Evolutionary conservation across 2,888 invertebrate genomes (phyloP).

Genomic region (Platynereis dumerilii): DNA sequence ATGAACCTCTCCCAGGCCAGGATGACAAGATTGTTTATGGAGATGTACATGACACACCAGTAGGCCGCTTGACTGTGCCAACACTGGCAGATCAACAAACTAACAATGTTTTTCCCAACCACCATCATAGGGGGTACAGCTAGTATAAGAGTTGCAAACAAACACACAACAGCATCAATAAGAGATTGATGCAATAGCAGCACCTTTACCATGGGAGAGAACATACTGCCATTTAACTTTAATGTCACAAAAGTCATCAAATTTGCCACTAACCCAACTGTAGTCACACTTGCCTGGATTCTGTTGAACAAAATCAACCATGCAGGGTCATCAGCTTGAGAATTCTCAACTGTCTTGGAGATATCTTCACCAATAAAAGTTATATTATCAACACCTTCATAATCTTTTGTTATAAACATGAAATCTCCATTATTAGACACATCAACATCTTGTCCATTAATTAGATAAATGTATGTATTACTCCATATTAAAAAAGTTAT

Average conservation of each 20-base stretch:
- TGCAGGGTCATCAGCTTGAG: too few species aligned
- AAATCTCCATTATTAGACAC: too few species aligned
- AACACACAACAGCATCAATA: not conserved
- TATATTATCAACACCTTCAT: too few species aligned
- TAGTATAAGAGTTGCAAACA: not conserved
- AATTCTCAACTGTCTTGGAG: too few species aligned
- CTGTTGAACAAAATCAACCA: too few species aligned
- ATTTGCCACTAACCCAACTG: not conserved
- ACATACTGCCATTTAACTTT: not conserved
- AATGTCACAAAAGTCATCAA: not conserved
- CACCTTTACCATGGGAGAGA: not conserved
- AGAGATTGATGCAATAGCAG: not conserved
- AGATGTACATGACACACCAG: slow-evolving; percentile 9
- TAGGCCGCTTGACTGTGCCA: slow-evolving; percentile 2
- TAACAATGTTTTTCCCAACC: not conserved
- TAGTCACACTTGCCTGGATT: not conserved
- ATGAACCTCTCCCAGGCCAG: slow-evolving; percentile 1
- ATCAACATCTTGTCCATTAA: too few species aligned
- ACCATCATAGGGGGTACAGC: not conserved
- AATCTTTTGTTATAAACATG: too few species aligned
- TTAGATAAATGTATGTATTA: too few species aligned
- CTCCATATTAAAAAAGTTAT: too few species aligned
- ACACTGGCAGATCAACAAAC: not conserved
- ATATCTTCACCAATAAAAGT: too few species aligned
- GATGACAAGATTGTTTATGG: not conserved